Evolutionary conservation across 2,888 invertebrate genomes (phyloP), one percentile per base, ranked within the genome.

Genomic region (Mesoligia furuncula): DNA sequence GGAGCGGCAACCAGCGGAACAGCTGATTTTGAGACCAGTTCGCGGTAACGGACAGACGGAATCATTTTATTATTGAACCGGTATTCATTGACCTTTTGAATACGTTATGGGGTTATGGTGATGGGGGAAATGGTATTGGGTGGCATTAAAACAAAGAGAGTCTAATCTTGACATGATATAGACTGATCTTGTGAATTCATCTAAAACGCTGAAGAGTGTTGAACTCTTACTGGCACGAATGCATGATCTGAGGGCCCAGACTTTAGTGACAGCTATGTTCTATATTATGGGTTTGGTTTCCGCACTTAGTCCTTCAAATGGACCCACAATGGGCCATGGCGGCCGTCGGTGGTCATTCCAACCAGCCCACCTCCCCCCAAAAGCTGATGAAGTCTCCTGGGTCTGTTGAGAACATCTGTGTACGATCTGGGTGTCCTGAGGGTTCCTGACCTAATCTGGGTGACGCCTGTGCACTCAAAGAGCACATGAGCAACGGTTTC

Each of bases 1-100:
- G 88, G 87, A 86, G 92, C 83, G 90, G 88, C 87, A 83, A 89
- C 84, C 48, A 75, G 59, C 4, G 17, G 75, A 75, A 75, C 93
- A 93, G 93, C 93, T 93, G 93, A 93, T 92, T 88, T 85, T 81
- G 86, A 86, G 71, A 88, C 92, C 88, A 87, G 91, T 91, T 69
- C 66, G 69, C 74, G 78, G 84, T 91, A 94, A 94, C 94, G 93
- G 94, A 92, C 92, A 87, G 77, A 89, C 85, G 75, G 71, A 85
- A 80, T 87, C 78, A 86, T 81, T 73, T 76, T 75, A 73, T 81
- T 80, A 81, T 76, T 79, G 45, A 77, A 91, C 90, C 90, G 90
- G 91, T 90, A 73, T 51, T 73, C 48, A 45, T 66, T 88, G 91
- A 90, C 92, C 91, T 92, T 92, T 90, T 62, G 77, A 84, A 89